phyloP scores from a whole-genome alignment of 2,113 vertebrate species.

The Esox niger region DNA sequence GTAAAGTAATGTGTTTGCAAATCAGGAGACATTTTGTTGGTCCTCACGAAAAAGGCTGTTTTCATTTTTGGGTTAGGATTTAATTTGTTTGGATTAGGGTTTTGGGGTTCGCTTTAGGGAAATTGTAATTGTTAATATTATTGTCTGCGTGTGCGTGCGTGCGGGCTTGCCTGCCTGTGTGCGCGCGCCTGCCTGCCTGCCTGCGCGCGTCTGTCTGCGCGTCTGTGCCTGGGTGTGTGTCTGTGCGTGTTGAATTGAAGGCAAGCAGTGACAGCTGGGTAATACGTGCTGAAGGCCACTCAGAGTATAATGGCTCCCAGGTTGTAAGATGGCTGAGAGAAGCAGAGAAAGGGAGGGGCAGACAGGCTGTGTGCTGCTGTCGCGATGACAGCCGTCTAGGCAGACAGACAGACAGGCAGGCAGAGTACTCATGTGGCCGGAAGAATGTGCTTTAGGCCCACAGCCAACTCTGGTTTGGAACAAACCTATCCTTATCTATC shows the following conservation, averaged over 20 bases:
- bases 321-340: slow-evolving; percentile 1
- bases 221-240: neutral
- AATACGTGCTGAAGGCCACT: slow-evolving; percentile 45
- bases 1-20: no score
- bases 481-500: slow-evolving; percentile 50
- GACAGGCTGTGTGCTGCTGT: neutral
- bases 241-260: slow-evolving; percentile 30
- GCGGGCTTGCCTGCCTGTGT: no score
- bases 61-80: no score
- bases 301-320: slow-evolving; percentile 15
- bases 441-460: slow-evolving; percentile 58
- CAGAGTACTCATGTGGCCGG: slow-evolving; percentile 55
- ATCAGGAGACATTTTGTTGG: slow-evolving; percentile 38
- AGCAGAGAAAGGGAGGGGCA: neutral
- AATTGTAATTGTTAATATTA: no score
- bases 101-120: no score
- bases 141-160: no score
- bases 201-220: slow-evolving; percentile 37
- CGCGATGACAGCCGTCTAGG: slow-evolving; percentile 62
- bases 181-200: no score
- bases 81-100: no score
- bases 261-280: slow-evolving; percentile 51
- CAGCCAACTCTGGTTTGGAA: slow-evolving; percentile 61
- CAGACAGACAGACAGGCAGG: no score
- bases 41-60: no score